Evolutionary conservation across 2,888 invertebrate species (phyloP).

Genomic region (Troglohyphantes excavatus): DNA sequence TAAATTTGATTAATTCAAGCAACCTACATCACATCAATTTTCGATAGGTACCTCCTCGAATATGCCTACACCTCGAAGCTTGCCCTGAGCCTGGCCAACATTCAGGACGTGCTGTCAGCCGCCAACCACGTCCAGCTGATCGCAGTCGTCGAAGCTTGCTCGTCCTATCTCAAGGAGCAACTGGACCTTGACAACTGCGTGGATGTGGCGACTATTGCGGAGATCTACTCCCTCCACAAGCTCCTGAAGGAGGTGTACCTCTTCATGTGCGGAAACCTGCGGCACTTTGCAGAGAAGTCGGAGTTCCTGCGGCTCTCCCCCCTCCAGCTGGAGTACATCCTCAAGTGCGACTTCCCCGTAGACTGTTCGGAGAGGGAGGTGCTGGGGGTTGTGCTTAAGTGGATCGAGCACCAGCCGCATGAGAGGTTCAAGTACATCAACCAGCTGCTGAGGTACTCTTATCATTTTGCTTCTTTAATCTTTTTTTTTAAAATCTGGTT

Average conservation of each 20-base stretch:
- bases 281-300: slow-evolving; percentile 85
- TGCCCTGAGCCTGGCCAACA: slow-evolving; percentile 86
- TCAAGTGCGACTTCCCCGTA: slow-evolving; percentile 87
- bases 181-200: slow-evolving; percentile 88
- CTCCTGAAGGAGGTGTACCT: slow-evolving; percentile 86
- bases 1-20: too few species aligned
- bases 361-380: slow-evolving; percentile 87
- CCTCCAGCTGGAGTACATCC: slow-evolving; percentile 86
- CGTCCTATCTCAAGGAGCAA: slow-evolving; percentile 87
- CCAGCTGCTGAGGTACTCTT: slow-evolving; percentile 82
- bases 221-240: slow-evolving; percentile 86
- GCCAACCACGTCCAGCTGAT: slow-evolving; percentile 88
- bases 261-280: slow-evolving; percentile 87
- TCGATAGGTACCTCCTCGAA: slow-evolving; percentile 85
- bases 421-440: slow-evolving; percentile 83
- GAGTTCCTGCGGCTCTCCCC: slow-evolving; percentile 86
- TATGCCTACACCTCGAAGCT: slow-evolving; percentile 88
- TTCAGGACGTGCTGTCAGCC: slow-evolving; percentile 88
- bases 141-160: slow-evolving; percentile 87
- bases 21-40: too few species aligned
- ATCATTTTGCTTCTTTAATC: too few species aligned
- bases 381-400: slow-evolving; percentile 85
- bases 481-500: too few species aligned
- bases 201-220: slow-evolving; percentile 88
- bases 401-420: slow-evolving; percentile 84